Conservation (phyloP, 2,888 invertebrate species). For the Ariolimax columbianus region DNA sequence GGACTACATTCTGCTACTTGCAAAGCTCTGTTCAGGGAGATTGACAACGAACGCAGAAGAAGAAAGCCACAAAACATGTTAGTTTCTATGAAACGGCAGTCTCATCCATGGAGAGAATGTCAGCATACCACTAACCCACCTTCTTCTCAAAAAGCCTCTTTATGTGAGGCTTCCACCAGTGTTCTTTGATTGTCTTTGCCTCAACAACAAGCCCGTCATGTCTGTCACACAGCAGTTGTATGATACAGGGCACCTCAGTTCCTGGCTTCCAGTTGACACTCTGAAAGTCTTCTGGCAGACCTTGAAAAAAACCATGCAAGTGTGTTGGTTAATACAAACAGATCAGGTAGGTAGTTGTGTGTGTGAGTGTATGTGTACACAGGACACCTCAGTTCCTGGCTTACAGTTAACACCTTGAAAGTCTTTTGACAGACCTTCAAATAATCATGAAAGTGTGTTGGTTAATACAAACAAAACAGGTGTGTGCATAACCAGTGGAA, state of each 20-base stretch:
- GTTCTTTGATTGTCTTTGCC: conserved; percentile 93
- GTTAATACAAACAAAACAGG: too few species aligned
- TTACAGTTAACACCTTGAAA: conserved; percentile 83
- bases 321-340: not conserved
- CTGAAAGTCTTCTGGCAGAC: conserved; percentile 86
- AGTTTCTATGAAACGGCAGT: not conserved
- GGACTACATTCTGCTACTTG: too few species aligned
- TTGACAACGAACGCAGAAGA: too few species aligned
- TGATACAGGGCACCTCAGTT: conserved; percentile 88
- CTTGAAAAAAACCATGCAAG: conserved; percentile 80
- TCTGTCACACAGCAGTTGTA: conserved; percentile 88
- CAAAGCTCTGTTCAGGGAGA: too few species aligned
- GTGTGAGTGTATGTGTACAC: too few species aligned
- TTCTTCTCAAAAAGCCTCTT: conserved; percentile 86
- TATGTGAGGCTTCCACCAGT: conserved; percentile 89
- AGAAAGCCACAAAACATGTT: not conserved
- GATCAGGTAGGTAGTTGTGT: too few species aligned
- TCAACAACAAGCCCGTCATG: conserved; percentile 91
- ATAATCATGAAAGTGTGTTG: conserved; percentile 61
- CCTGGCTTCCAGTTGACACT: conserved; percentile 81
- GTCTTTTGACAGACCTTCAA: conserved; percentile 85
- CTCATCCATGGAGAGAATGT: not conserved
- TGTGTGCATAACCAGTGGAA: too few species aligned
- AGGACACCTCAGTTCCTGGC: conserved; percentile 85
- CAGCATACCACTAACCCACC: conserved; percentile 76